Conservation (phyloP, 2,888 invertebrate genomes). For the Theodoxus fluviatilis region DNA sequence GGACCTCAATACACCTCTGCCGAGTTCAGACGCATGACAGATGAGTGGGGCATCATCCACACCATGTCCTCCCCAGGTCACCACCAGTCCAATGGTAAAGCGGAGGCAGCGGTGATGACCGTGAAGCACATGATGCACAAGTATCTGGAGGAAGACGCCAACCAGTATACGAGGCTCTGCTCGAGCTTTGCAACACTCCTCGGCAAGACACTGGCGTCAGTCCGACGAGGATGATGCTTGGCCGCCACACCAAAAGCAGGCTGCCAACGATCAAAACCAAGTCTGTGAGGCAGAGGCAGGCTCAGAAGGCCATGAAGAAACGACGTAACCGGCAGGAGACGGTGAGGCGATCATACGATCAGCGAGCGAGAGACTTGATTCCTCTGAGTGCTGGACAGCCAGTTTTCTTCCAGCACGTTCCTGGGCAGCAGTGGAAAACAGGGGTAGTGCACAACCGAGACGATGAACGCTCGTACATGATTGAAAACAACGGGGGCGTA, state of each 20-base stretch:
- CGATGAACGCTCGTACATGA: too few species aligned
- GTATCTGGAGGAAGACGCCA: not conserved
- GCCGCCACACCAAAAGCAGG: conserved; percentile 24
- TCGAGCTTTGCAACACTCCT: conserved; percentile 31
- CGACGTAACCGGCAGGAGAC: not conserved
- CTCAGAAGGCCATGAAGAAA: not conserved
- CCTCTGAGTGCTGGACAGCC: too few species aligned
- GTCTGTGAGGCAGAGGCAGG: not conserved
- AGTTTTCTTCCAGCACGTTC: too few species aligned
- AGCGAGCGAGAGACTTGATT: too few species aligned
- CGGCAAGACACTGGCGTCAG: conserved; percentile 30
- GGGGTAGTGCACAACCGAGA: too few species aligned
- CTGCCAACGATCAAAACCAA: conserved; percentile 18
- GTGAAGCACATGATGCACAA: conserved; percentile 30
- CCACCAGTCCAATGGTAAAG: conserved; percentile 32
- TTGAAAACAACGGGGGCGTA: too few species aligned
- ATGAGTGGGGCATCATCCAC: conserved; percentile 32
- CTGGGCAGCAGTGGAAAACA: too few species aligned
- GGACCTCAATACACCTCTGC: conserved; percentile 30
- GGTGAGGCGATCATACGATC: too few species aligned
- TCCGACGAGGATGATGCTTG: conserved; percentile 32
- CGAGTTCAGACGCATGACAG: conserved; percentile 22
- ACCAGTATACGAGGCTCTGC: conserved; percentile 23
- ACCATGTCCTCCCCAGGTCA: conserved; percentile 31
- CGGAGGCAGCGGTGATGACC: conserved; percentile 29